These are phyloP conservation scores for Furcula furcula DNA, from an alignment of 2,888 invertebrate genomes.

Conservation along the genomic window DNA sequence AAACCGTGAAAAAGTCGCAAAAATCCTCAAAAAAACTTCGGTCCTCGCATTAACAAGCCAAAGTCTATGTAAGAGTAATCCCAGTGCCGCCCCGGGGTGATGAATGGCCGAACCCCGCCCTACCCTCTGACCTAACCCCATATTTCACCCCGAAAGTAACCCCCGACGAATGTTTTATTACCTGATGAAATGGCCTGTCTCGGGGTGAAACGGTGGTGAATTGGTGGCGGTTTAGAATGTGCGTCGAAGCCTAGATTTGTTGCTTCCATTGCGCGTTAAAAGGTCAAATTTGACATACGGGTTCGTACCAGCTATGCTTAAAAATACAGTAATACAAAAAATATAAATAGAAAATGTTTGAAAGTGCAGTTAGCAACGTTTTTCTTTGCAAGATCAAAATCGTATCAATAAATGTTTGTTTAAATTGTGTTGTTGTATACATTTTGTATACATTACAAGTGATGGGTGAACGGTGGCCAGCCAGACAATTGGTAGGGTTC, in stretches of 20 bases:
- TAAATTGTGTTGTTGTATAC: no score
- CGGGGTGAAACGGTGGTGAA: slow-evolving; percentile 41
- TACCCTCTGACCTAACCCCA: slow-evolving; percentile 54
- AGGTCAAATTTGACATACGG: no score
- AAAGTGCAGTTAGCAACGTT: no score
- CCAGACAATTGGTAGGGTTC: no score
- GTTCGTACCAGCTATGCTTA: no score
- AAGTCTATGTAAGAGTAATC: slow-evolving; percentile 50
- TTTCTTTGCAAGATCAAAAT: no score
- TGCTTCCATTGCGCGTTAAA: neutral
- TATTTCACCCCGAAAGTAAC: slow-evolving; percentile 59
- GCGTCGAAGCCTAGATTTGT: slow-evolving; percentile 4
- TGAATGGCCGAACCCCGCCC: slow-evolving; percentile 47
- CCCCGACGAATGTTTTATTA: slow-evolving; percentile 65
- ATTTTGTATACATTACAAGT: no score
- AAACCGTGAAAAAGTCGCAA: slow-evolving; percentile 4
- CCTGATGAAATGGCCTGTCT: slow-evolving; percentile 64
- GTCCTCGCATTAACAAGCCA: slow-evolving; percentile 40
- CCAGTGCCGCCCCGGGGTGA: slow-evolving; percentile 34
- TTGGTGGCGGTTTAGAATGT: slow-evolving; percentile 25
- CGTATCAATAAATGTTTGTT: no score
- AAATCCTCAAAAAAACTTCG: slow-evolving; percentile 22
- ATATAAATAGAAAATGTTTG: no score
- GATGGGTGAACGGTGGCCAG: no score
- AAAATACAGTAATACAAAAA: no score